Percentiles rank a stretch among this genome's conserved stretches.
phyloP scores from a whole-genome alignment of 2,797 vertebrate species.

The Sebastes nivosus region DNA sequence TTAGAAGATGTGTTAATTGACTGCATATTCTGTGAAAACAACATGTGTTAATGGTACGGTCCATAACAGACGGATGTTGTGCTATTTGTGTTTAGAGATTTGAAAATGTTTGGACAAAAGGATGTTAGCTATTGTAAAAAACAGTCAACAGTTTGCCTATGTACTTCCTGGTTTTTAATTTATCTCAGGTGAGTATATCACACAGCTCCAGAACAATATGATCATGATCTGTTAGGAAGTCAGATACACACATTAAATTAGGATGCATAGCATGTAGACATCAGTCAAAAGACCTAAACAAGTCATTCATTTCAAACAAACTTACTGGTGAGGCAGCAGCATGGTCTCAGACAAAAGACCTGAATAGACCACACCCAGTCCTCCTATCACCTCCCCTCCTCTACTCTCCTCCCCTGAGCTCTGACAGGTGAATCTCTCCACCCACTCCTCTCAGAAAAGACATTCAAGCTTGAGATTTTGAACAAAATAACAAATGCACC shows the following conservation, averaged over 20 bases:
- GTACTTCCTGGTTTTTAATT: background rate
- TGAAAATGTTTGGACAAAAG: too few species aligned
- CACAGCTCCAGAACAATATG: fast-evolving
- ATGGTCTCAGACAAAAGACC: background rate
- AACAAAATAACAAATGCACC: too few species aligned
- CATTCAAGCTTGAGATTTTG: too few species aligned
- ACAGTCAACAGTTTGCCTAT: too few species aligned
- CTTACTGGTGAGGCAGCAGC: background rate
- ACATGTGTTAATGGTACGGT: too few species aligned
- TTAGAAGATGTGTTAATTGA: too few species aligned
- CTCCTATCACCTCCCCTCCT: fast-evolving
- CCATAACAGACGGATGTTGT: too few species aligned
- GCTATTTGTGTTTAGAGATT: too few species aligned
- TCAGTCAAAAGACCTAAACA: background rate
- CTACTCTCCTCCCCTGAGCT: background rate
- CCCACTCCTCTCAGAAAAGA: too few species aligned
- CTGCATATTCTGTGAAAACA: too few species aligned
- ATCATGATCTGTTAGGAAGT: background rate
- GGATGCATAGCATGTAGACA: background rate
- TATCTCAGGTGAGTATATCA: background rate
- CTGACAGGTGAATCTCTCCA: too few species aligned
- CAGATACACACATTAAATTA: background rate
- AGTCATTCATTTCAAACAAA: background rate
- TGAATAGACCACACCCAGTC: background rate
- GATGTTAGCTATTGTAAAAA: too few species aligned